Conservation (phyloP, 2,797 vertebrate genomes). For the Peromyscus aztecus region DNA sequence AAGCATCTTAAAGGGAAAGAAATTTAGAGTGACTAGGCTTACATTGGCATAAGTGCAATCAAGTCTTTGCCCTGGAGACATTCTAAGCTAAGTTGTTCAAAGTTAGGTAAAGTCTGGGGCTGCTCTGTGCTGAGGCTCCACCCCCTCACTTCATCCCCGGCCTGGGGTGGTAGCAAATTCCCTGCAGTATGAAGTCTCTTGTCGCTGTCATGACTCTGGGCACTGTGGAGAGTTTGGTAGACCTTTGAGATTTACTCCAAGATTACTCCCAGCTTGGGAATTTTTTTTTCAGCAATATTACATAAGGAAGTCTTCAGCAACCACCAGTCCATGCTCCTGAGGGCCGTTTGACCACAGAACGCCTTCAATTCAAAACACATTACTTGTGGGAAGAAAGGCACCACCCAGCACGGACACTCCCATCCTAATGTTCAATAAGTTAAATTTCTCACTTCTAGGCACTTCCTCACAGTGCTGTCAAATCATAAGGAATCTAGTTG, state of each 20-base stretch:
- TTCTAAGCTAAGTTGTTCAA: background rate
- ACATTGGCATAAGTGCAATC: background rate
- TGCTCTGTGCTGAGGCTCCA: background rate
- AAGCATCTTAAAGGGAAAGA: background rate
- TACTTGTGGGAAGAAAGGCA: conserved; percentile 66
- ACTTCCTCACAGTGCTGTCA: conserved; percentile 42
- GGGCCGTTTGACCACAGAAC: conserved; percentile 61
- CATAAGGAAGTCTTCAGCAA: conserved; percentile 68
- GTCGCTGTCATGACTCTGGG: background rate
- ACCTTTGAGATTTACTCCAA: conserved; percentile 50
- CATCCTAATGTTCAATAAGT: conserved; percentile 57
- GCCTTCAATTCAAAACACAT: conserved; percentile 76
- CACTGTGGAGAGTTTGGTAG: background rate
- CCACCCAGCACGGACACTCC: conserved; percentile 44
- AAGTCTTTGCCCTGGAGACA: conserved; percentile 19
- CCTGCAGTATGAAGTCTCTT: background rate
- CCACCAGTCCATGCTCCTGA: conserved; percentile 25
- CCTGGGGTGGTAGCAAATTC: background rate
- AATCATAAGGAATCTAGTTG: background rate
- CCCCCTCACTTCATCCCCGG: background rate
- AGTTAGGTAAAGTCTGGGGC: background rate
- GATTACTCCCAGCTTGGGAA: conserved; percentile 15
- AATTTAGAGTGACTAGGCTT: background rate
- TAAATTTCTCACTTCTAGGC: conserved; percentile 68
- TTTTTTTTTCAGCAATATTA: background rate